Conservation (phyloP, 2,888 invertebrate genomes). For the Polietes domitor region DNA sequence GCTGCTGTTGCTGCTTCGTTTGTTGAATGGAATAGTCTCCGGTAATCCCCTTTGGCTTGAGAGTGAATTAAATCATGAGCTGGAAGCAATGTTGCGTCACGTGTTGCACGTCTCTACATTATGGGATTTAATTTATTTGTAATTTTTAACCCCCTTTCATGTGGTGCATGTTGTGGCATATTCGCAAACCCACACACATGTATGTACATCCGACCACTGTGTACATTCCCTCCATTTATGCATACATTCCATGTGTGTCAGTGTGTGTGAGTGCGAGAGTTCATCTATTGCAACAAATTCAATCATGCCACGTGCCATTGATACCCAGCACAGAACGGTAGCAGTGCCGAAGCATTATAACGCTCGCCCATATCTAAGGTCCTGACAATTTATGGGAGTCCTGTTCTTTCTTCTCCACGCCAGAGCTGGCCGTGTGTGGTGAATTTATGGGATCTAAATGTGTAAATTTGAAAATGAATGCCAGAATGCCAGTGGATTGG, state of each 20-base stretch:
- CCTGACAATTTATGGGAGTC: no score
- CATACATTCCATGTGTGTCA: not conserved
- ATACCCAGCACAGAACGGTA: conserved; percentile 4
- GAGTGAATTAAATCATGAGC: conserved; percentile 43
- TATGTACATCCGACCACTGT: not conserved
- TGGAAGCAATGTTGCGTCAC: conserved; percentile 59
- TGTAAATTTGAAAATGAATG: no score
- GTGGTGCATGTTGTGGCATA: conserved; percentile 43
- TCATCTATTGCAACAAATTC: conserved; percentile 40
- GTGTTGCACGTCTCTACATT: conserved; percentile 63
- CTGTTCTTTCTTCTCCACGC: no score
- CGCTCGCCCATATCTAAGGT: no score
- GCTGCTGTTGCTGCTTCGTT: not conserved
- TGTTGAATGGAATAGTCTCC: not conserved
- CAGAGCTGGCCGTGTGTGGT: no score
- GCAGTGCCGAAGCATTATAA: no score
- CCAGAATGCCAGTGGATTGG: no score
- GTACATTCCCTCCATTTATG: not conserved
- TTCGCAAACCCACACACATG: not conserved
- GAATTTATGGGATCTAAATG: no score
- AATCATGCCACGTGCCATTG: conserved; percentile 49
- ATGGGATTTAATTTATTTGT: conserved; percentile 58
- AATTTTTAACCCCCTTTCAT: conserved; percentile 55
- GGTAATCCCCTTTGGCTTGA: conserved; percentile 17
- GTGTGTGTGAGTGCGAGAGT: not conserved